phyloP scores from a whole-genome alignment of 2,888 invertebrate genomes.

The Drosophila aldrichi region DNA sequence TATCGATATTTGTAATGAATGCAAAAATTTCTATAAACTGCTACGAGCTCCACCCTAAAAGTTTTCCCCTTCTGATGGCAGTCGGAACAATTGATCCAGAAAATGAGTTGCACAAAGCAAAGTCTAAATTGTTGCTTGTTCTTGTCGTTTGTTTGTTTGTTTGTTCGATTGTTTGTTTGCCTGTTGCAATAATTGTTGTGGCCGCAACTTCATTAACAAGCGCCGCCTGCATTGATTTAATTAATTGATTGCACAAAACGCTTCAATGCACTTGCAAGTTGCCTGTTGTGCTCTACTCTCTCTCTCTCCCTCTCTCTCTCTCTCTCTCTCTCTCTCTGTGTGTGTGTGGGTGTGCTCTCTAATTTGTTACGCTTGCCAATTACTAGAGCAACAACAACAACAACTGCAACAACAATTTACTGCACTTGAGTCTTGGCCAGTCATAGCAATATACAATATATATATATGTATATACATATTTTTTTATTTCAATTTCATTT shows the following conservation, averaged over 20 bases:
- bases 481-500: not conserved
- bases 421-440: conserved; percentile 32
- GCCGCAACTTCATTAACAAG: conserved; percentile 71
- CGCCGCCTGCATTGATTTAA: conserved; percentile 62
- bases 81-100: conserved; percentile 6
- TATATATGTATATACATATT: conserved; percentile 4
- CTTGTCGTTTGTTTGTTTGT: conserved; percentile 1
- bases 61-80: not conserved
- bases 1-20: not conserved
- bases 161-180: not conserved
- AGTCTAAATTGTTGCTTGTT: conserved; percentile 2
- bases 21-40: no score
- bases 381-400: conserved; percentile 43
- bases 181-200: conserved; percentile 35
- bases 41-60: not conserved
- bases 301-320: no score
- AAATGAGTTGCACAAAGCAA: not conserved
- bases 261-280: conserved; percentile 57
- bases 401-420: conserved; percentile 22
- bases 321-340: not conserved
- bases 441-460: conserved; percentile 2
- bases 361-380: conserved; percentile 73
- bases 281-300: not conserved
- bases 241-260: conserved; percentile 74
- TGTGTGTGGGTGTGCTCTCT: conserved; percentile 21